Percentiles rank a stretch among this genome's conserved stretches.
phyloP scores from a whole-genome alignment of 1,140 invertebrate species.

The Solenopsis invicta region DNA sequence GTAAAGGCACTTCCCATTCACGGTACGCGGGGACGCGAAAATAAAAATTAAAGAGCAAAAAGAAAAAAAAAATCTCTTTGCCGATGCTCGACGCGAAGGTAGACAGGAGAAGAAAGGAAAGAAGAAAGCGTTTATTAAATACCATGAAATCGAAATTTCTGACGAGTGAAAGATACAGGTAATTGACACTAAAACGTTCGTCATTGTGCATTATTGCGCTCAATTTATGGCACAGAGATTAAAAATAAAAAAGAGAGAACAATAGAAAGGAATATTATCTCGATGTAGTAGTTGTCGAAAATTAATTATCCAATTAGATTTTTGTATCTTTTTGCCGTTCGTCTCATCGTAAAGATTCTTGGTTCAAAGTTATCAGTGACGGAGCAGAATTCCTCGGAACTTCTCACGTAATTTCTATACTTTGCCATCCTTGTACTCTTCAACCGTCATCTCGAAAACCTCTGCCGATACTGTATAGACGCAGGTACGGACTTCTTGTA shows the following conservation, averaged over 20 bases:
- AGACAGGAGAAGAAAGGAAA: not conserved
- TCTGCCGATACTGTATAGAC: slow-evolving; percentile 49
- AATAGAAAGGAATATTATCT: not conserved
- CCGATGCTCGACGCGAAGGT: not conserved
- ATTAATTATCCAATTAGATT: slow-evolving; percentile 6
- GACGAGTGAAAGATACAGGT: not conserved
- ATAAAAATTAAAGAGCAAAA: slow-evolving; percentile 19
- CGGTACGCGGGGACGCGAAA: not conserved
- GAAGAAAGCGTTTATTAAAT: not conserved
- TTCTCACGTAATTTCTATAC: slow-evolving; percentile 1
- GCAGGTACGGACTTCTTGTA: slow-evolving; percentile 62
- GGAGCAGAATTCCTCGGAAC: not conserved
- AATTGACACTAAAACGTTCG: not conserved
- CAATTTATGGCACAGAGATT: slow-evolving; percentile 11
- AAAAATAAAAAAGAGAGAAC: not conserved
- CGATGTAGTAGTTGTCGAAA: not conserved
- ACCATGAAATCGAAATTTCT: slow-evolving; percentile 25
- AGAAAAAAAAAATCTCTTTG: slow-evolving; percentile 1
- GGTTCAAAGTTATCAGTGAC: not conserved
- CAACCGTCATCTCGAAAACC: slow-evolving; percentile 45
- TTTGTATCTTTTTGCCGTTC: too few relatives aligned
- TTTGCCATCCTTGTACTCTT: not conserved
- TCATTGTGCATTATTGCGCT: not conserved
- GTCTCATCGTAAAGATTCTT: not conserved
- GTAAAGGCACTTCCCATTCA: slow-evolving; percentile 68